A percentile compares a stretch with the other conserved stretches of the same genome.
Conservation (phyloP, 2,797 vertebrate species). For the Xiphophorus birchmanni region DNA sequence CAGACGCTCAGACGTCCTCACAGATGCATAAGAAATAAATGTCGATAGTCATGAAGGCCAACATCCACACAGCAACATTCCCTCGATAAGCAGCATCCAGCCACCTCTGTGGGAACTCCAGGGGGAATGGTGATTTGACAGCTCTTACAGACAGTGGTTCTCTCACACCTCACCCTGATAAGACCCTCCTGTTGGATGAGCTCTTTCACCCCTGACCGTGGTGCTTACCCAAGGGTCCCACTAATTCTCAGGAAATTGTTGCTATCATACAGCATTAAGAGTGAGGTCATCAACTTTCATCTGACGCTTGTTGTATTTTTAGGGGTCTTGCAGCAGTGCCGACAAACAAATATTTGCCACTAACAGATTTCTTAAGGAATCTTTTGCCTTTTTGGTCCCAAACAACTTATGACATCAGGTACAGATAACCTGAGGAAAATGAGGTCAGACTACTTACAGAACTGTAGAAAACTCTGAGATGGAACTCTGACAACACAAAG, state of each 20-base stretch:
- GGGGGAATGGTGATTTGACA: conserved; percentile 55
- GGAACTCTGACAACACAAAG: background rate
- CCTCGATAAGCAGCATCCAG: conserved; percentile 76
- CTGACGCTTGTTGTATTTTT: conserved; percentile 38
- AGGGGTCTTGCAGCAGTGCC: background rate
- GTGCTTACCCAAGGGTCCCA: conserved; percentile 39
- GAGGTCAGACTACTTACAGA: background rate
- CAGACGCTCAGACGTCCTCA: conserved; percentile 2
- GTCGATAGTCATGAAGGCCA: conserved; percentile 35
- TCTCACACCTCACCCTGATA: conserved; percentile 57
- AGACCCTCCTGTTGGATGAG: conserved; percentile 37
- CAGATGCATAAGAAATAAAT: conserved; percentile 12
- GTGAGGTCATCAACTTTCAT: conserved; percentile 46
- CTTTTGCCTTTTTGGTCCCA: background rate
- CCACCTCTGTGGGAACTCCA: conserved; percentile 33
- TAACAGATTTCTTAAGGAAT: background rate
- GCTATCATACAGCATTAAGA: conserved; percentile 39
- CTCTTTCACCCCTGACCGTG: conserved; percentile 49
- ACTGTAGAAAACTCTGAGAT: background rate
- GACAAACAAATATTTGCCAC: background rate
- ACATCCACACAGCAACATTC: conserved; percentile 51
- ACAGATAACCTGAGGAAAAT: background rate
- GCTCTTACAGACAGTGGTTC: conserved; percentile 20
- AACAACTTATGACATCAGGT: background rate
- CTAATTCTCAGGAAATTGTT: conserved; percentile 58